phyloP scores from a whole-genome alignment of 2,888 invertebrate species.

The Nebria salina region DNA sequence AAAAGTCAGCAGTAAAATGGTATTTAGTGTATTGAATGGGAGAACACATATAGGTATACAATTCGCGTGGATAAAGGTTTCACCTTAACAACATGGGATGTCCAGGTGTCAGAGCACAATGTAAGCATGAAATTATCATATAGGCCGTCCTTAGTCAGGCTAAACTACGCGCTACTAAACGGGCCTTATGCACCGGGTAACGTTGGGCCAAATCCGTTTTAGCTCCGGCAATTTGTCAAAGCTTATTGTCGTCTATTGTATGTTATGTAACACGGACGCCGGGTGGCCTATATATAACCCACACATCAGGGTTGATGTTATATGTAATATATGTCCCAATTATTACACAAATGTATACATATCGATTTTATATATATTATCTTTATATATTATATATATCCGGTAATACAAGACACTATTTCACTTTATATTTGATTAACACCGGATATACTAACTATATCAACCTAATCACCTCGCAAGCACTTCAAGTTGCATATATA shows the following conservation, averaged over 20 bases:
- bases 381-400: neutral
- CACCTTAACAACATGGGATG: conserved; percentile 59
- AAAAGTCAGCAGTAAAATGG: neutral
- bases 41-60: neutral
- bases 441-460: no score
- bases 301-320: neutral
- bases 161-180: conserved; percentile 39
- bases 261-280: conserved; percentile 49
- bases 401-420: neutral
- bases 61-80: neutral
- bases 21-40: neutral
- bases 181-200: conserved; percentile 9
- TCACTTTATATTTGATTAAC: no score
- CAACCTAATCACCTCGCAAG: no score
- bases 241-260: conserved; percentile 58
- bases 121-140: conserved; percentile 58
- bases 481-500: no score
- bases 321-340: neutral
- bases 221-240: conserved; percentile 56
- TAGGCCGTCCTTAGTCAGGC: conserved; percentile 52
- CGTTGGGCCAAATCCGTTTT: conserved; percentile 44
- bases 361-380: conserved; percentile 7
- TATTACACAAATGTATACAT: neutral
- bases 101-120: conserved; percentile 62
- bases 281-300: neutral